These are phyloP conservation scores for Heterochromis multidens DNA, from an alignment of 2,113 vertebrate species.

Conservation along the genomic window DNA sequence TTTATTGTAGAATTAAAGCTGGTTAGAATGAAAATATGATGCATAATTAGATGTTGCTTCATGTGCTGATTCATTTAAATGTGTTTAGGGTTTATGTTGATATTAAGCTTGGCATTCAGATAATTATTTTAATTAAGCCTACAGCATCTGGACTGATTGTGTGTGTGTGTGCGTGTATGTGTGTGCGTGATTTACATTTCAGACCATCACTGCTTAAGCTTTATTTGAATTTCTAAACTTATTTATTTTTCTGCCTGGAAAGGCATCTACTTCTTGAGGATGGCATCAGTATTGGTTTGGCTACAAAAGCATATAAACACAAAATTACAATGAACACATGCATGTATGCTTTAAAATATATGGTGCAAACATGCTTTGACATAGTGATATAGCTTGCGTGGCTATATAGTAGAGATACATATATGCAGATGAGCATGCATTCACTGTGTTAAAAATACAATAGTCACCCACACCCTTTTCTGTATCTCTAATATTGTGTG, in stretches of 20 bases:
- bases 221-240: slow-evolving; percentile 5
- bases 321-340: not conserved
- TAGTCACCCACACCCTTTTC: slow-evolving; percentile 33
- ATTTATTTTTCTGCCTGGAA: not conserved
- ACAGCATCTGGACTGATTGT: not conserved
- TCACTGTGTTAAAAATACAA: not conserved
- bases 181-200: not conserved
- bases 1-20: not conserved
- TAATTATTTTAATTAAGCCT: slow-evolving; percentile 41
- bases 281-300: not conserved
- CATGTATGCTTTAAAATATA: not conserved
- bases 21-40: not conserved
- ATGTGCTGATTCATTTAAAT: not conserved
- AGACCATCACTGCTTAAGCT: not conserved
- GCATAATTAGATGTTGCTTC: not conserved
- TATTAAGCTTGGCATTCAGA: not conserved
- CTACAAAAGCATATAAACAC: not conserved
- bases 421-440: not conserved
- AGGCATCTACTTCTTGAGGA: not conserved
- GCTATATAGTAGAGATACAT: not conserved
- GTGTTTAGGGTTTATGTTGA: slow-evolving; percentile 1
- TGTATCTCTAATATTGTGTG: not conserved
- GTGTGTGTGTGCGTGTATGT: too few relatives aligned
- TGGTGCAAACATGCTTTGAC: not conserved
- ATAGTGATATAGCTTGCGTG: not conserved